A percentile compares a stretch with the other conserved stretches of the same genome.
Conservation (phyloP, 2,797 vertebrate species). For the Gymnopithys bicolor region DNA sequence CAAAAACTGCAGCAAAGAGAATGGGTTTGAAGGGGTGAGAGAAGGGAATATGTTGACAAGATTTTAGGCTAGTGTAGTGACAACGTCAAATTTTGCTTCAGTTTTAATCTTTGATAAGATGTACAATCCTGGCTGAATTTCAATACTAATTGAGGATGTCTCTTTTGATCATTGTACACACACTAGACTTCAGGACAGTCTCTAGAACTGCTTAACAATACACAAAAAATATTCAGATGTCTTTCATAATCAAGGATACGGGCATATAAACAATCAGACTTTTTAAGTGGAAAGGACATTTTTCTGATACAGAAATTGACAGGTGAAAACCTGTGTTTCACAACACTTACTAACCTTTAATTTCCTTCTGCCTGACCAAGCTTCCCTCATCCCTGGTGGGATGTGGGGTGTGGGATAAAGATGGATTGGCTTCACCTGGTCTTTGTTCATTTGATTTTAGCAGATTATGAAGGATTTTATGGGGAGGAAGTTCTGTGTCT, state of each 20-base stretch:
- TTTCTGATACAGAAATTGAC: not conserved
- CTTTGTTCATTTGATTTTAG: not conserved
- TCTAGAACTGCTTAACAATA: slow-evolving; percentile 6
- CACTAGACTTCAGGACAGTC: not conserved
- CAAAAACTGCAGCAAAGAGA: not conserved
- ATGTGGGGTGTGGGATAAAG: not conserved
- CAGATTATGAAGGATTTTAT: not conserved
- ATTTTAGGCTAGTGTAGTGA: not conserved
- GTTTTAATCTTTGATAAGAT: slow-evolving; percentile 43
- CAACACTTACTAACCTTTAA: not conserved
- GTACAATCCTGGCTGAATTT: slow-evolving; percentile 45
- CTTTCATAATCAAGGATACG: not conserved
- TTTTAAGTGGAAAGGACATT: not conserved
- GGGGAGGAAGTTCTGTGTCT: not conserved
- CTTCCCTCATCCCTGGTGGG: not conserved
- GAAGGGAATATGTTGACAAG: not conserved
- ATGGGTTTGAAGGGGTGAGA: not conserved
- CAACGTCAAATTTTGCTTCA: slow-evolving; percentile 14
- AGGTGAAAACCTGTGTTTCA: not conserved
- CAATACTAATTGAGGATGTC: slow-evolving; percentile 19
- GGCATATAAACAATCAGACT: not conserved
- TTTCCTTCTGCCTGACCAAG: not conserved
- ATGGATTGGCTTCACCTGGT: not conserved
- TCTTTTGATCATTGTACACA: slow-evolving; percentile 36
- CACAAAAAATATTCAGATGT: not conserved